A percentile compares a stretch with the other conserved stretches of the same genome.
phyloP scores from a whole-genome alignment of 2,888 invertebrate genomes.

The Stegana nigrithorax region DNA sequence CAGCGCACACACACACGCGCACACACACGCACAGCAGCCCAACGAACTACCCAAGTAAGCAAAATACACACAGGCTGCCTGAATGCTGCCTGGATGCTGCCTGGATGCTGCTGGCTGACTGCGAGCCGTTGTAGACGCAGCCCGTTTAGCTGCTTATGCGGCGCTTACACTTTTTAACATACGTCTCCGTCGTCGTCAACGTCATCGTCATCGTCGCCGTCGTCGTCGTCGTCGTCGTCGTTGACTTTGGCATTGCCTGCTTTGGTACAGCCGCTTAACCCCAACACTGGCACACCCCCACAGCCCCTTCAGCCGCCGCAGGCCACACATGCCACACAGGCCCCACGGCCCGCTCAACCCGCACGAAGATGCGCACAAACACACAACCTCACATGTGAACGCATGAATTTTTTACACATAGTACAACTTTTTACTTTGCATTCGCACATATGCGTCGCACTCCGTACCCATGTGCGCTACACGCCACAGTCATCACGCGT shows the following conservation, averaged over 20 bases:
- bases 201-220: constrained; percentile 27
- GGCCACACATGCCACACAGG: neutral
- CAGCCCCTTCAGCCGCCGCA: neutral
- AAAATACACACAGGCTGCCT: no score
- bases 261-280: no score
- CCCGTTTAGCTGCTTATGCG: neutral
- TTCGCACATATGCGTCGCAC: neutral
- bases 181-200: constrained; percentile 45
- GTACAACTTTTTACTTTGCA: constrained; percentile 1
- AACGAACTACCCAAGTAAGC: neutral
- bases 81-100: no score
- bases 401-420: neutral
- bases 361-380: neutral
- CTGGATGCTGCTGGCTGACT: neutral
- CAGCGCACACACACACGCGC: constrained; percentile 41
- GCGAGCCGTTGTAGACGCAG: neutral
- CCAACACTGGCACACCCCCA: neutral
- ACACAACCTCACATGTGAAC: neutral
- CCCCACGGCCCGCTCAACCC: no score
- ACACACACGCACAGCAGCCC: constrained; percentile 21
- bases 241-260: neutral
- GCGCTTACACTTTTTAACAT: constrained; percentile 14
- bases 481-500: neutral
- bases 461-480: constrained; percentile 15
- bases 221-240: neutral